phyloP scores from a whole-genome alignment of 1,140 invertebrate species.

The Drosophila elegans region DNA sequence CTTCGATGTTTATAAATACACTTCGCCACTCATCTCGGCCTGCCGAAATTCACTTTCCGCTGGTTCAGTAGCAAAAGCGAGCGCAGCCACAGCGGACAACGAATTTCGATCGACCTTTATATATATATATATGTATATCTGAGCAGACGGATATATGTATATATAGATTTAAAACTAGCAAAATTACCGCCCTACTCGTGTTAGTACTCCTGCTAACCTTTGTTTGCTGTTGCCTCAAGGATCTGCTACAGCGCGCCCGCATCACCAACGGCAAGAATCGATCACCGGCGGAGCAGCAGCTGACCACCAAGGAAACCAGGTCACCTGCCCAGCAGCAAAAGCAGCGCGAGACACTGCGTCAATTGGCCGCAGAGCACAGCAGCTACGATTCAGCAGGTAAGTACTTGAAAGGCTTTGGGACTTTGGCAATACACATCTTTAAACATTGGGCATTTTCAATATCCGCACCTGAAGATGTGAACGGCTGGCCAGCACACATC shows the following conservation, averaged over 20 bases:
- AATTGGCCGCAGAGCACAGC: conserved; percentile 61
- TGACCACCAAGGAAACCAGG: conserved; percentile 26
- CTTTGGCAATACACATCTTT: conserved; percentile 1
- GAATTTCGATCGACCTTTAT: conserved; percentile 17
- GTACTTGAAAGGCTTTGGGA: not conserved
- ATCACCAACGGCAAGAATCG: conserved; percentile 37
- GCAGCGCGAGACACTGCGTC: conserved; percentile 58
- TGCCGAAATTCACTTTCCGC: conserved; percentile 28
- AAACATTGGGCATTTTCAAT: conserved; percentile 28
- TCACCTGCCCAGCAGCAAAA: conserved; percentile 44
- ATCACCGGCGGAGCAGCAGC: conserved; percentile 29
- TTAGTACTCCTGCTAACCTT: conserved; percentile 50
- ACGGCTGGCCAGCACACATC: conserved; percentile 29
- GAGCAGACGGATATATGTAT: conserved; percentile 27
- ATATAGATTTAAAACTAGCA: conserved; percentile 28
- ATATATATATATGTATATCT: conserved; percentile 23
- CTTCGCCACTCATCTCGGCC: conserved; percentile 58
- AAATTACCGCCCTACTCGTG: conserved; percentile 57
- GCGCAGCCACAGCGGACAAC: conserved; percentile 40
- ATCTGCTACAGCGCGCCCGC: conserved; percentile 60
- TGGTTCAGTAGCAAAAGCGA: conserved; percentile 62
- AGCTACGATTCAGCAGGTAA: conserved; percentile 65
- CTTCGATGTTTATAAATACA: conserved; percentile 72
- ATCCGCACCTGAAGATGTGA: conserved; percentile 47
- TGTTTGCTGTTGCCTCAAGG: conserved; percentile 64